A percentile compares a stretch with the other conserved stretches of the same genome.
These are phyloP conservation scores for Camelus bactrianus DNA, from an alignment of 2,113 vertebrate species.

Conservation along the genomic window DNA sequence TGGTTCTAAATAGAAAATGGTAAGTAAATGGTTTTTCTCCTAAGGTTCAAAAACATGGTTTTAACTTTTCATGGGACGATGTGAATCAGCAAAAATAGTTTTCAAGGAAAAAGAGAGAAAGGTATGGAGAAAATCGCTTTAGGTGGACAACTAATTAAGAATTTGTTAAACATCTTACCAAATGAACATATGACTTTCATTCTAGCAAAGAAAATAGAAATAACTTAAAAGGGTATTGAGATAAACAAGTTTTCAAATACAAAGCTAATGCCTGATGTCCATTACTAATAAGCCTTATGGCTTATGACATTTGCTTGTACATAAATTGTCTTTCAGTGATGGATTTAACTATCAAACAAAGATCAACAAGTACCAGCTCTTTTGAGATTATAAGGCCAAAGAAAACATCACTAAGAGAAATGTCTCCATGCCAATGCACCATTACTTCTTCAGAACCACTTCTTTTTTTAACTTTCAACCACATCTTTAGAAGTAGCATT, in stretches of 20 bases:
- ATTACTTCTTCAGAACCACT: neutral
- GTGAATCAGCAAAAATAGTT: conserved; percentile 19
- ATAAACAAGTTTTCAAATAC: conserved; percentile 57
- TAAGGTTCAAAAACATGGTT: conserved; percentile 5
- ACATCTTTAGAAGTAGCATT: neutral
- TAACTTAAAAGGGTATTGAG: conserved; percentile 23
- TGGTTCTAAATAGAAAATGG: conserved; percentile 20
- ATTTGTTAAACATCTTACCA: conserved; percentile 4
- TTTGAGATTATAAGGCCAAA: conserved; percentile 49
- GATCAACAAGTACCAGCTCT: neutral
- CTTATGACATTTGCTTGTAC: neutral
- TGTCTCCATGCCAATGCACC: neutral
- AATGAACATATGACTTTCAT: conserved; percentile 29
- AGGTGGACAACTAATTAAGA: neutral
- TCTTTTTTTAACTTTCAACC: conserved; percentile 28
- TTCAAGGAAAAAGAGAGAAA: neutral
- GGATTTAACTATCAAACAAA: conserved; percentile 7
- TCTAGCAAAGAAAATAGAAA: conserved; percentile 36
- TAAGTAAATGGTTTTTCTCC: neutral
- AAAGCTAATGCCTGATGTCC: neutral
- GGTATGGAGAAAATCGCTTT: neutral
- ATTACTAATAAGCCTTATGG: neutral
- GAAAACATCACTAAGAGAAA: conserved; percentile 54
- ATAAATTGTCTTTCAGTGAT: neutral
- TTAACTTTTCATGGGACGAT: conserved; percentile 31